Evolutionary conservation across 1,140 invertebrate species (phyloP).

Genomic region (Sycobia sp.): DNA sequence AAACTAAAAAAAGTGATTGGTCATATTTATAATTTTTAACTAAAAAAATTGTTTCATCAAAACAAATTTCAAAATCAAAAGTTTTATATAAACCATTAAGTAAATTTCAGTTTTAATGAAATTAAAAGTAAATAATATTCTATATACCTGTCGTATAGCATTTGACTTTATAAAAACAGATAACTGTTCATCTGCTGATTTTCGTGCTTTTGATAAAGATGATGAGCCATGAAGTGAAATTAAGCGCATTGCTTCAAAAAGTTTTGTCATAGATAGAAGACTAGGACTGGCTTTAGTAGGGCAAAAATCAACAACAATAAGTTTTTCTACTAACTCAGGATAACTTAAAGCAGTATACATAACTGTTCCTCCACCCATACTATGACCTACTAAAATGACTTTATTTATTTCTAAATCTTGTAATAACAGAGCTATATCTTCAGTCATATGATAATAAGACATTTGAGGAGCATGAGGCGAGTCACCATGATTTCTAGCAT

Average conservation of each 20-base stretch:
- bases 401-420: constrained; percentile 67
- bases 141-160: constrained; percentile 60
- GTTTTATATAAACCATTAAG: too few relatives aligned
- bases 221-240: constrained; percentile 65
- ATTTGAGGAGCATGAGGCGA: constrained; percentile 78
- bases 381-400: constrained; percentile 81
- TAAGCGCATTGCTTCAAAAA: constrained; percentile 71
- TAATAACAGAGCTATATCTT: constrained; percentile 74
- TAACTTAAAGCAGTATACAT: constrained; percentile 79
- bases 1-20: constrained; percentile 66
- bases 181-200: constrained; percentile 64
- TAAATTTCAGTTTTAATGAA: too few relatives aligned
- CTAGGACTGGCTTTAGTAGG: constrained; percentile 71
- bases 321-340: constrained; percentile 76
- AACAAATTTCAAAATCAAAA: too few relatives aligned
- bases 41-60: constrained; percentile 43
- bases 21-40: constrained; percentile 44
- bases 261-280: constrained; percentile 66
- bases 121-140: constrained; percentile 12
- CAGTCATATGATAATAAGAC: constrained; percentile 73
- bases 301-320: constrained; percentile 85
- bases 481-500: constrained; percentile 90
- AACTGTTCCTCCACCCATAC: constrained; percentile 86
- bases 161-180: constrained; percentile 54
- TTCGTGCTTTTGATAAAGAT: constrained; percentile 71